Conservation (phyloP, 2,888 invertebrate genomes). For the Leucophora obtusa region DNA sequence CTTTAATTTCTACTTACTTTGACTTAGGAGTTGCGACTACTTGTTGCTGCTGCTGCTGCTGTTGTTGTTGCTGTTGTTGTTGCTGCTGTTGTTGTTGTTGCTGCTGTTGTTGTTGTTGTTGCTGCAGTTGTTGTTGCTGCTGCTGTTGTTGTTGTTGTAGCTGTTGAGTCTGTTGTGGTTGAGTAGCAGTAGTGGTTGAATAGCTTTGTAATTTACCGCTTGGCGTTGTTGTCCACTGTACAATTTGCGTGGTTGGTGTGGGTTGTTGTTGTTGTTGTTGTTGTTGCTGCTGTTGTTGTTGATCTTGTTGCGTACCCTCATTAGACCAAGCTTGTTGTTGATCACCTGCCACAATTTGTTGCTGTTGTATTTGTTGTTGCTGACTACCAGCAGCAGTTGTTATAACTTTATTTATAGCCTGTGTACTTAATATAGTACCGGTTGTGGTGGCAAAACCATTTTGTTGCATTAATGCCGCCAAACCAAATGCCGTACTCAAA, state of each 20-base stretch:
- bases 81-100: conserved; percentile 69
- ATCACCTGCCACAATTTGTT: conserved; percentile 69
- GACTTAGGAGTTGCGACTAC: conserved; percentile 72
- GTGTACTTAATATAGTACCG: conserved; percentile 80
- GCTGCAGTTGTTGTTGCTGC: conserved; percentile 71
- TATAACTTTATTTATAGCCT: conserved; percentile 75
- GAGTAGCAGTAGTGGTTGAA: conserved; percentile 70
- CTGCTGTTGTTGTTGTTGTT: conserved; percentile 66
- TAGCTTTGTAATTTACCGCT: conserved; percentile 89
- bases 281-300: conserved; percentile 62
- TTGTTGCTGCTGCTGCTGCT: conserved; percentile 68
- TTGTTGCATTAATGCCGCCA: conserved; percentile 86
- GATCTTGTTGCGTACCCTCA: conserved; percentile 64
- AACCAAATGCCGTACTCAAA: conserved; percentile 85
- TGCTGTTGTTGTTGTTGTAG: conserved; percentile 69
- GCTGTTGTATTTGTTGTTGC: conserved; percentile 51
- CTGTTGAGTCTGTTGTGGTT: conserved; percentile 72
- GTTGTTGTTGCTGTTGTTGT: conserved; percentile 71
- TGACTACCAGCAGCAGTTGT: conserved; percentile 67
- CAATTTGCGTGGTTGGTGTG: conserved; percentile 71
- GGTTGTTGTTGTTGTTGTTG: conserved; percentile 68
- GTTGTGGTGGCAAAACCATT: conserved; percentile 81
- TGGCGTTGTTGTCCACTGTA: conserved; percentile 81
- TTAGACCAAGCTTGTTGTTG: conserved; percentile 59
- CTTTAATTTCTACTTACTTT: conserved; percentile 71